Evolutionary conservation across 2,113 vertebrate species (phyloP), one percentile per base, ranked within the genome.

Genomic region (Axis porcinus): DNA sequence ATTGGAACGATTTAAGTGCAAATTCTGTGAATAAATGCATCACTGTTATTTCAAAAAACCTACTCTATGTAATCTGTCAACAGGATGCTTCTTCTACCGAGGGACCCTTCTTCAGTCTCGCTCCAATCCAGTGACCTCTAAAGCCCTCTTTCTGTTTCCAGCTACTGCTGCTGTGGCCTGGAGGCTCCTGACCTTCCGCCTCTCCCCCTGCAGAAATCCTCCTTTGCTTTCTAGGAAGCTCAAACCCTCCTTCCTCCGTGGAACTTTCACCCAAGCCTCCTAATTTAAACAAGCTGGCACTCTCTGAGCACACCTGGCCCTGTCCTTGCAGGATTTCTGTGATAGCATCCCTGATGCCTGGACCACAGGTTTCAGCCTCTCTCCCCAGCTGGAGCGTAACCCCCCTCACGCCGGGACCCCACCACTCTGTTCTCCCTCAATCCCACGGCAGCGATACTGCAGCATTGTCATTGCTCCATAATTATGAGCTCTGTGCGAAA

Each of bases 21-120:
- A 95, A 91, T 94, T 86, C 43, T 81, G 57, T 15, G 64, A 95
- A 94, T 92, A 88, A 50, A 94, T 54, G 79, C 28, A 62, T 70
- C 85, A 83, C 50, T 52, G 52, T 13, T 47, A 23, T 30, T 89
- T 97, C 54, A 88, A 10, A 54, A 64, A 58, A 86, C 19, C 74
- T 86, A 2, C 6, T 14, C 40, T 21, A 2, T 23, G 50, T 62
- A 67, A 95, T 4, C 28, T 23, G 12, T n/a, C 74, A 36, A 8
- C 3, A 81, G 40, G 33, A 27, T 30, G 60, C 70, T 74, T 4
- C 70, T n/a, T 62, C 82, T 45, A 2, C 33, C 10, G 14, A 27
- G 86, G 23, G 13, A 45, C 36, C 25, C 13, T 36, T 45, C 54
- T 50, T 45, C 10, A 45, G 28, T 40, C 40, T 36, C 36, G 47